phyloP scores from a whole-genome alignment of 2,113 vertebrate genomes.

The Coregonus clupeaformis region DNA sequence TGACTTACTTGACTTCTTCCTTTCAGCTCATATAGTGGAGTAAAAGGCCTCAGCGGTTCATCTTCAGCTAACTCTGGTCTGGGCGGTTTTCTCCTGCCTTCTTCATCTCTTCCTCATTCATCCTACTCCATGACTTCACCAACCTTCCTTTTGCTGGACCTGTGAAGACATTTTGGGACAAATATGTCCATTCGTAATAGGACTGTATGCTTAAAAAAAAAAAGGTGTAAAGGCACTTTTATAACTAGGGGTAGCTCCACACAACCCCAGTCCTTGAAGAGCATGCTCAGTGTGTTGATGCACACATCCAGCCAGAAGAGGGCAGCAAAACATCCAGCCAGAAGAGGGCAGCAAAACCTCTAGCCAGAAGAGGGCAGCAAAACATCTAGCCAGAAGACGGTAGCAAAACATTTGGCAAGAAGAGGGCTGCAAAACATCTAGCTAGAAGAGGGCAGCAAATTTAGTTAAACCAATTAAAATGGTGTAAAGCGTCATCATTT shows the following conservation, averaged over 20 bases:
- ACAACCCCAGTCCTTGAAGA: background rate
- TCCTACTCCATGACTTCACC: no score
- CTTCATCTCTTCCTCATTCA: no score
- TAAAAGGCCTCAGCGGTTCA: no score
- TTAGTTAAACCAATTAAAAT: slow-evolving; percentile 13
- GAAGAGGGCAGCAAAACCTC: slow-evolving; percentile 49
- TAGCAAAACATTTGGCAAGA: slow-evolving; percentile 22
- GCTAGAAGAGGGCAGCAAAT: slow-evolving; percentile 57
- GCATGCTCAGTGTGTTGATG: background rate
- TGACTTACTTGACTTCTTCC: no score
- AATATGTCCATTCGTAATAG: no score
- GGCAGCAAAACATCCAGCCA: slow-evolving; percentile 20
- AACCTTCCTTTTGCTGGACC: no score
- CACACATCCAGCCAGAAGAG: slow-evolving; percentile 49
- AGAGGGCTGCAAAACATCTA: slow-evolving; percentile 48
- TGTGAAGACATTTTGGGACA: no score
- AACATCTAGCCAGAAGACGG: slow-evolving; percentile 51
- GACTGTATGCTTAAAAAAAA: background rate
- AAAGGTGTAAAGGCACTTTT: background rate
- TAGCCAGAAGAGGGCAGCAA: slow-evolving; percentile 56
- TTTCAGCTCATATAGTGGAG: no score
- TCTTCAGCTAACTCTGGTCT: no score
- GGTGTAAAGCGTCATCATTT: no score
- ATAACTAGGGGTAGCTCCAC: background rate
- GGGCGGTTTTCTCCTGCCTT: no score